Conservation (phyloP, 2,888 invertebrate species). For the Papilio demoleus region DNA sequence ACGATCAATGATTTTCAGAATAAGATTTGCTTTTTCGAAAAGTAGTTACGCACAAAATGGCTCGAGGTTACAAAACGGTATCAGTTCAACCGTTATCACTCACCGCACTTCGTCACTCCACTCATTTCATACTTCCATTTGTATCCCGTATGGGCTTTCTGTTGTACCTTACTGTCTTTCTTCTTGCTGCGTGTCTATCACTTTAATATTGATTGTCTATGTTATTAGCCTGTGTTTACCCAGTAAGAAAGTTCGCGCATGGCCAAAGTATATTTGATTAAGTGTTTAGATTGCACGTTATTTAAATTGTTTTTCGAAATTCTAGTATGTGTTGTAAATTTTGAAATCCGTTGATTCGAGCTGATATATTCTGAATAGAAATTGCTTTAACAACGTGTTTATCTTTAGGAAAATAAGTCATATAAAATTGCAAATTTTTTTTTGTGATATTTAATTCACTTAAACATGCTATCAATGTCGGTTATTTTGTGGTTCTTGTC, state of each 20-base stretch:
- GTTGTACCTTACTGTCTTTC: conserved; percentile 58
- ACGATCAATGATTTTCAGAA: neutral
- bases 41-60: conserved; percentile 72
- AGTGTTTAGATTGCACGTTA: conserved; percentile 82
- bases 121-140: conserved; percentile 66
- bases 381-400: conserved; percentile 10
- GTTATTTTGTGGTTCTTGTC: conserved; percentile 81
- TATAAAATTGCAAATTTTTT: neutral
- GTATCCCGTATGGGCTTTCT: conserved; percentile 62
- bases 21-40: neutral
- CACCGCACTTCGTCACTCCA: conserved; percentile 72
- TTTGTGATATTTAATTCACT: conserved; percentile 11
- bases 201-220: conserved; percentile 66
- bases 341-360: conserved; percentile 65
- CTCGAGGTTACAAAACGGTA: conserved; percentile 64
- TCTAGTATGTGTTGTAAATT: conserved; percentile 74
- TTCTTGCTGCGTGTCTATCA: conserved; percentile 48
- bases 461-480: conserved; percentile 51
- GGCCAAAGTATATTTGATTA: conserved; percentile 75
- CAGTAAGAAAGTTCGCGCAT: conserved; percentile 67
- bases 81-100: conserved; percentile 55
- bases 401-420: conserved; percentile 1
- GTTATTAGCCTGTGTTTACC: conserved; percentile 61
- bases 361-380: conserved; percentile 42
- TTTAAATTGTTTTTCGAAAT: conserved; percentile 63